phyloP scores from a whole-genome alignment of 2,888 invertebrate species.

The Sylvicola cinctus region DNA sequence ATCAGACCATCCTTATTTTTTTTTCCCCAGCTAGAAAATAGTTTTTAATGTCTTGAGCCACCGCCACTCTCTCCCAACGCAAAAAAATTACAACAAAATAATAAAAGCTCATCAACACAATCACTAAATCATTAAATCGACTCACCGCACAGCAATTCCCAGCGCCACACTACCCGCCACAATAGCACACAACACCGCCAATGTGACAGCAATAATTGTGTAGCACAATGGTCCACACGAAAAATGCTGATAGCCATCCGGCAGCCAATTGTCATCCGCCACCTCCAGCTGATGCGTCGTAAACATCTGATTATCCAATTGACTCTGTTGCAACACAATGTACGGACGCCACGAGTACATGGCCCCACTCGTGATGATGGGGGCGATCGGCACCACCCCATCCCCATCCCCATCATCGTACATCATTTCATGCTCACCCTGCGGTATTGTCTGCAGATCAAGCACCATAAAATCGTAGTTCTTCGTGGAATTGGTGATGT shows the following conservation, averaged over 20 bases:
- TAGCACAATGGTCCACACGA: slow-evolving; percentile 22
- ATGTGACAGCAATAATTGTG: slow-evolving; percentile 15
- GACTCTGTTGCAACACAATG: slow-evolving; percentile 21
- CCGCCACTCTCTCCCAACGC: too few relatives aligned
- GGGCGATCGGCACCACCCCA: too few relatives aligned
- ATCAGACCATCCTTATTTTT: too few relatives aligned
- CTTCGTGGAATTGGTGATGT: slow-evolving; percentile 1
- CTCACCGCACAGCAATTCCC: slow-evolving; percentile 23
- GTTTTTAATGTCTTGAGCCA: too few relatives aligned
- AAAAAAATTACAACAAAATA: too few relatives aligned
- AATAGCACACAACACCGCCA: slow-evolving; percentile 16
- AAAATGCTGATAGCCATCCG: too few relatives aligned
- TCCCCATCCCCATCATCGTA: too few relatives aligned
- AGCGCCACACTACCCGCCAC: slow-evolving; percentile 20
- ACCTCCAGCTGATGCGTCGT: slow-evolving; percentile 24
- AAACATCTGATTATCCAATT: slow-evolving; percentile 15
- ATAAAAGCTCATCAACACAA: too few relatives aligned
- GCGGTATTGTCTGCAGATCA: slow-evolving; percentile 13
- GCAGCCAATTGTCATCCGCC: slow-evolving; percentile 15
- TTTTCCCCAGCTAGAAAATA: too few relatives aligned
- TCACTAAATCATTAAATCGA: too few relatives aligned
- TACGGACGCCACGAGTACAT: slow-evolving; percentile 21
- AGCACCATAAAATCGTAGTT: slow-evolving; percentile 23
- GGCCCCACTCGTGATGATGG: too few relatives aligned
- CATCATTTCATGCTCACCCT: too few relatives aligned